phyloP scores from a whole-genome alignment of 92 coral and sea anemone species.

The Zoanthus gigantus region DNA sequence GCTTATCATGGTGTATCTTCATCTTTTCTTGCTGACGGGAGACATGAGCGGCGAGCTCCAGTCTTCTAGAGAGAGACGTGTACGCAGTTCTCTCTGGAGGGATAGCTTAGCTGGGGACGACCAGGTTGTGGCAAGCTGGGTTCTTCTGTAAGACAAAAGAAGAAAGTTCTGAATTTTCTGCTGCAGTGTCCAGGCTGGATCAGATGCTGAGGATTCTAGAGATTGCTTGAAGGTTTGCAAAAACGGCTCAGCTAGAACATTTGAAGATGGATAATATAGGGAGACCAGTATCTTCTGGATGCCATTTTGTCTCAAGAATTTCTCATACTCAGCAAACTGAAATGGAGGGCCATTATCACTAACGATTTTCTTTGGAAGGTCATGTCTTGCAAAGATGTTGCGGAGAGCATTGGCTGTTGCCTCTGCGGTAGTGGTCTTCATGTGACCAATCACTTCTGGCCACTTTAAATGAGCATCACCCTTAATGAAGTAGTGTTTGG shows the following conservation, averaged over 20 bases:
- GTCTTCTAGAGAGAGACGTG: neutral
- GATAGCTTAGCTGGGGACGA: neutral
- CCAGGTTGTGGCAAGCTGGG: neutral
- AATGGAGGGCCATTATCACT: neutral
- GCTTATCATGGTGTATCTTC: neutral
- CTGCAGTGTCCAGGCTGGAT: too few species aligned
- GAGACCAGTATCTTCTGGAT: too few species aligned
- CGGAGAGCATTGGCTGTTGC: neutral
- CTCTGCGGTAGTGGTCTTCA: neutral
- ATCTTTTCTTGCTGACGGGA: neutral
- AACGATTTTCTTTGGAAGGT: neutral
- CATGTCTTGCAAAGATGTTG: neutral
- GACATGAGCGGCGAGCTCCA: neutral
- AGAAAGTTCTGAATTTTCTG: too few species aligned
- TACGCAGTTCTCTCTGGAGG: neutral
- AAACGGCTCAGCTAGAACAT: too few species aligned
- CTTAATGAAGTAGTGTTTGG: neutral
- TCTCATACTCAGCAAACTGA: neutral
- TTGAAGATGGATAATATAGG: too few species aligned
- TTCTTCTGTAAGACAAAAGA: neutral
- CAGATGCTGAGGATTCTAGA: too few species aligned
- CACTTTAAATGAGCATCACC: neutral
- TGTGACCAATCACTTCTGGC: neutral
- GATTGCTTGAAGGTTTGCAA: too few species aligned
- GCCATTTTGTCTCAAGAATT: too few species aligned